phyloP scores from a whole-genome alignment of 2,797 vertebrate species.

The Cossypha niveicapilla region DNA sequence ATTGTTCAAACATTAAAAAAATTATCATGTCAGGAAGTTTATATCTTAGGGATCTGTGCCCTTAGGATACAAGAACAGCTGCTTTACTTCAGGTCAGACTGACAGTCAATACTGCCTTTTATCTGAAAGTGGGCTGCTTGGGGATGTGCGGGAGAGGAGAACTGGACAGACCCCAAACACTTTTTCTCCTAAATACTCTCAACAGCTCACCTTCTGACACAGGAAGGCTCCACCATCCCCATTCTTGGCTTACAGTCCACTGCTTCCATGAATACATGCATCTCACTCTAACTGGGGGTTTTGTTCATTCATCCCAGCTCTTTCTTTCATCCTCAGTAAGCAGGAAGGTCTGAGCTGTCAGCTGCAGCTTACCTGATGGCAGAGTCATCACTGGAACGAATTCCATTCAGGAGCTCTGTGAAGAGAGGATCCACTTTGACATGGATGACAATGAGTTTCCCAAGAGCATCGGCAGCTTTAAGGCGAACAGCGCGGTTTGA shows the following conservation, averaged over 20 bases:
- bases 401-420: constrained; percentile 88
- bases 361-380: constrained; percentile 83
- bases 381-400: constrained; percentile 90
- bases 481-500: constrained; percentile 91
- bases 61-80: background rate
- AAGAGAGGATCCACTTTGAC: constrained; percentile 96
- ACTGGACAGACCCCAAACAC: background rate
- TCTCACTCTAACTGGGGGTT: background rate
- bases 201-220: background rate
- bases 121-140: background rate
- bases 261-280: background rate
- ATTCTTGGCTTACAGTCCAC: background rate
- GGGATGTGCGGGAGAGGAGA: background rate
- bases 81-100: background rate
- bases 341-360: background rate
- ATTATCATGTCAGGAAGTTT: background rate
- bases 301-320: background rate
- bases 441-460: constrained; percentile 94
- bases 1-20: background rate
- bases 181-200: background rate
- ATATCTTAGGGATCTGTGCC: background rate
- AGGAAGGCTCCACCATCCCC: background rate
- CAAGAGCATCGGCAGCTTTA: constrained; percentile 90
- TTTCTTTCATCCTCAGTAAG: background rate
- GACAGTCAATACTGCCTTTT: background rate